These are phyloP conservation scores for Rhinichthys osculus DNA, from an alignment of 2,797 vertebrate genomes.

Conservation along the genomic window DNA sequence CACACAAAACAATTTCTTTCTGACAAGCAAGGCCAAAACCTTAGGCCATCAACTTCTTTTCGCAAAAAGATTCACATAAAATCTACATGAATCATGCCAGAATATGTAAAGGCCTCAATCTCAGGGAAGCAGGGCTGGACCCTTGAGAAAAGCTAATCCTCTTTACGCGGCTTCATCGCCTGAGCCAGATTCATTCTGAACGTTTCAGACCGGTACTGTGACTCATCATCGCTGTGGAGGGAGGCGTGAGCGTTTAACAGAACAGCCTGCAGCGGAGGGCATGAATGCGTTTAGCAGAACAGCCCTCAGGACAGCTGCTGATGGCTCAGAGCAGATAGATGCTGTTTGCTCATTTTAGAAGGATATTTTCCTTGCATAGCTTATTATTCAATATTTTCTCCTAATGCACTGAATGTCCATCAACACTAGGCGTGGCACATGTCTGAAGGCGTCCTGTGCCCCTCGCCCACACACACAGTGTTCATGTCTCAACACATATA, in stretches of 20 bases:
- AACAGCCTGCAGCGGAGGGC: constrained; percentile 34
- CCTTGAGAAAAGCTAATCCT: constrained; percentile 48
- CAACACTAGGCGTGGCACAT: background rate
- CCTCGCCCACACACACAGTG: background rate
- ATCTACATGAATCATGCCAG: constrained; percentile 42
- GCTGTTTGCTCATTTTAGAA: constrained; percentile 28
- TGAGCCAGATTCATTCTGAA: constrained; percentile 39
- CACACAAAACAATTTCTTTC: constrained; percentile 28
- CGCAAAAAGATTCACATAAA: constrained; percentile 39
- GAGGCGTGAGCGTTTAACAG: constrained; percentile 28
- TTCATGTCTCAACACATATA: constrained; percentile 8
- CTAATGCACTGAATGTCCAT: constrained; percentile 13
- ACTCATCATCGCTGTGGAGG: constrained; percentile 49
- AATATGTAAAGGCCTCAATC: constrained; percentile 47
- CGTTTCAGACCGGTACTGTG: constrained; percentile 40
- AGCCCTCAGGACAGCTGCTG: constrained; percentile 29
- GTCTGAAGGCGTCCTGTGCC: constrained; percentile 13
- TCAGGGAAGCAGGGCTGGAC: constrained; percentile 39
- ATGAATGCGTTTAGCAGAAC: background rate
- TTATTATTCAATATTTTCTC: constrained; percentile 7
- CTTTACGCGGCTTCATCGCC: constrained; percentile 29
- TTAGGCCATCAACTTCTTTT: constrained; percentile 45
- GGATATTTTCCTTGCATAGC: constrained; percentile 3
- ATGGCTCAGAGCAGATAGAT: constrained; percentile 32
- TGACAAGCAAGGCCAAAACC: constrained; percentile 41